Percentiles rank a stretch among this genome's conserved stretches.
phyloP scores from a whole-genome alignment of 2,888 invertebrate genomes.

The Cyrtodaria siliqua region DNA sequence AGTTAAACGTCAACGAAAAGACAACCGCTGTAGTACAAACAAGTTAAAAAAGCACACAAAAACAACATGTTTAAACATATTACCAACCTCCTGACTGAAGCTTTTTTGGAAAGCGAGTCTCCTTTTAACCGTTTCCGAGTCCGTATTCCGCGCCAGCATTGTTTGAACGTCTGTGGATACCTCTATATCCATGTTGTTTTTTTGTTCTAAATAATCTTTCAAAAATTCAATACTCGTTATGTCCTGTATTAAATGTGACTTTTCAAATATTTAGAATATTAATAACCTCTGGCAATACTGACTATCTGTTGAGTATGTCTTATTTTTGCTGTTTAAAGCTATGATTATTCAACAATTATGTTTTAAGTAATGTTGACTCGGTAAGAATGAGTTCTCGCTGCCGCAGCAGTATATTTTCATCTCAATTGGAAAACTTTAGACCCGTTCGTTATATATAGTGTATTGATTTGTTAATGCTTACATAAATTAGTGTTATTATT shows the following conservation, averaged over 20 bases:
- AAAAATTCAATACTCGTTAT: too few relatives aligned
- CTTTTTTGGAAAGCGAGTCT: conserved; percentile 83
- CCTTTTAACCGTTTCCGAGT: conserved; percentile 75
- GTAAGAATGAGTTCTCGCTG: neutral
- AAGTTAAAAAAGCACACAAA: too few relatives aligned
- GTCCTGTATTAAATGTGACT: too few relatives aligned
- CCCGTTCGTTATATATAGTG: conserved; percentile 4
- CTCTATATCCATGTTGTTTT: too few relatives aligned
- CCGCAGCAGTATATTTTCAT: neutral
- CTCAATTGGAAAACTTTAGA: neutral
- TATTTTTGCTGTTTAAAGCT: neutral
- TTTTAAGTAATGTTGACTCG: neutral
- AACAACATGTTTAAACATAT: too few relatives aligned
- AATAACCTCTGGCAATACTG: too few relatives aligned
- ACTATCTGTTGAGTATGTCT: neutral
- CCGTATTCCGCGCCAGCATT: conserved; percentile 42
- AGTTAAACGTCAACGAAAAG: too few relatives aligned
- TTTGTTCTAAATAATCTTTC: too few relatives aligned
- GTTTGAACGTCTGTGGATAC: conserved; percentile 41
- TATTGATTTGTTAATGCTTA: conserved; percentile 40
- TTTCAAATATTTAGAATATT: too few relatives aligned
- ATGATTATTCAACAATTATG: too few relatives aligned
- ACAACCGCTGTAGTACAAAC: too few relatives aligned
- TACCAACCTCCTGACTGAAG: conserved; percentile 82
- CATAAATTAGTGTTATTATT: conserved; percentile 45